phyloP scores from a whole-genome alignment of 2,113 vertebrate species.

The Cichladusa arquata region DNA sequence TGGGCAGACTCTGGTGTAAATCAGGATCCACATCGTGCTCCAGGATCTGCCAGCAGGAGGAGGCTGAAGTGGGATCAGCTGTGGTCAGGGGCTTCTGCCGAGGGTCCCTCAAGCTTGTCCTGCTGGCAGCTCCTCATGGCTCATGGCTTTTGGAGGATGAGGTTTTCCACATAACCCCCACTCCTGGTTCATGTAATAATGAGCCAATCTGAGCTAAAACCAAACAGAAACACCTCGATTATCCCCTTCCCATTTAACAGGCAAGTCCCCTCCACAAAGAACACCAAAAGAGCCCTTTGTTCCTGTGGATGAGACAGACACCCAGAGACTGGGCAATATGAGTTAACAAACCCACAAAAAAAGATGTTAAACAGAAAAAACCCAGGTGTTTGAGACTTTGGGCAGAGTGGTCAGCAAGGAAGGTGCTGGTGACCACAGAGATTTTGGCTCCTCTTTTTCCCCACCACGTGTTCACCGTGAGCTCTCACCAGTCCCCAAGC shows the following conservation, averaged over 20 bases:
- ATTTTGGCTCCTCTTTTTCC: not conserved
- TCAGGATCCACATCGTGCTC: accelerated
- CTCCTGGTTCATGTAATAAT: accelerated
- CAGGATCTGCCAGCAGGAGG: not conserved
- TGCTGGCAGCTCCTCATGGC: accelerated
- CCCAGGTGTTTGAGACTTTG: not conserved
- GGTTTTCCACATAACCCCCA: not conserved
- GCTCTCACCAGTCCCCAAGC: accelerated
- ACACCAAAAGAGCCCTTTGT: not conserved
- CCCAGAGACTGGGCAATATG: accelerated
- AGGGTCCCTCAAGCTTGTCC: not conserved
- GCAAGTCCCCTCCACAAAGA: not conserved
- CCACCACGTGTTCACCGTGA: accelerated
- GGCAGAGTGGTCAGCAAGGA: not conserved
- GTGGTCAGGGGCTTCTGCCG: not conserved
- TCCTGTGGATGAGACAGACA: not conserved
- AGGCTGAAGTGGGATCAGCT: not conserved
- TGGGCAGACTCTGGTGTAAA: not conserved
- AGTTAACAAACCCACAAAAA: not conserved
- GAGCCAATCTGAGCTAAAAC: not conserved
- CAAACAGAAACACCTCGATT: not conserved
- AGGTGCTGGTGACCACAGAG: not conserved
- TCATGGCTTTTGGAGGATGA: not conserved
- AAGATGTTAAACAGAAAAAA: not conserved
- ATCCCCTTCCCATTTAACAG: not conserved